Conservation (phyloP, 1,140 invertebrate genomes). For the Ips typographus region DNA sequence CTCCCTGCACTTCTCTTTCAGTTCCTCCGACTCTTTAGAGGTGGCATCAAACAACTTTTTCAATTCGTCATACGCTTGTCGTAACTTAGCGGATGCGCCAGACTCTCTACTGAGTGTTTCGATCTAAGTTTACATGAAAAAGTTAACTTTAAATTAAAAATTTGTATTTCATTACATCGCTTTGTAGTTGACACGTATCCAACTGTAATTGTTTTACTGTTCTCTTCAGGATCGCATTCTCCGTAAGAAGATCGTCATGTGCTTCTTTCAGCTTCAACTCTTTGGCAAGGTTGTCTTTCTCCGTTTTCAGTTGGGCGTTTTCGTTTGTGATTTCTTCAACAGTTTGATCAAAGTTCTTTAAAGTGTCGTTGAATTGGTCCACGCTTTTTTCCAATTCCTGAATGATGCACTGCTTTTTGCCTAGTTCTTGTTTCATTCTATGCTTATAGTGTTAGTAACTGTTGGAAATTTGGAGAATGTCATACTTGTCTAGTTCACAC, state of each 20-base stretch:
- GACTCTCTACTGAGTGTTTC: not conserved
- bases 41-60: not conserved
- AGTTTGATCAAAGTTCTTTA: constrained; percentile 25
- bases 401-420: constrained; percentile 27
- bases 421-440: constrained; percentile 22
- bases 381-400: constrained; percentile 25
- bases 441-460: not conserved
- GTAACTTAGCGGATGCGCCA: not conserved
- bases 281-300: not conserved
- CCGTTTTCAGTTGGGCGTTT: constrained; percentile 17
- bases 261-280: not conserved
- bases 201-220: not conserved
- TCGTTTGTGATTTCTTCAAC: constrained; percentile 11
- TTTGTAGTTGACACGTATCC: not conserved
- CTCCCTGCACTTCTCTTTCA: not conserved
- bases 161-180: not conserved
- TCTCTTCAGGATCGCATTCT: not conserved
- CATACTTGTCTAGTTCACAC: not conserved
- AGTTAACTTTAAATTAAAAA: not conserved
- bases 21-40: not conserved
- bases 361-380: constrained; percentile 31
- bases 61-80: constrained; percentile 10
- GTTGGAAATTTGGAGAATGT: not conserved
- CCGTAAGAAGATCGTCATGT: not conserved
- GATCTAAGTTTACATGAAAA: not conserved